Conservation (phyloP, 2,113 vertebrate genomes). For the Archocentrus centrarchus region DNA sequence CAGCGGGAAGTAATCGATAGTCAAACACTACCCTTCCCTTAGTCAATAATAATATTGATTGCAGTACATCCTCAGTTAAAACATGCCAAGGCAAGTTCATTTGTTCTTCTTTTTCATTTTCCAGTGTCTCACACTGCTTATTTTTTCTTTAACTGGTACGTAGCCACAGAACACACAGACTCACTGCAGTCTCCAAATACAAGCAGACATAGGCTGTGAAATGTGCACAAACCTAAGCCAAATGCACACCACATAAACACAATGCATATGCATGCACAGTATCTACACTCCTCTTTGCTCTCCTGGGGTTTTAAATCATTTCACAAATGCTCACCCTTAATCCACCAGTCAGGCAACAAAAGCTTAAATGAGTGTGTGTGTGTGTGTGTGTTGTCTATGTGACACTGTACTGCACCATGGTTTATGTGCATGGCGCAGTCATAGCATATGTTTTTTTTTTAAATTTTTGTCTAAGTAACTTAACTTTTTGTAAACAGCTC, state of each 20-base stretch:
- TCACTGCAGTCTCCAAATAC: neutral
- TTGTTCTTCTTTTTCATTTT: slow-evolving; percentile 45
- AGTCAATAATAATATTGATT: slow-evolving; percentile 65
- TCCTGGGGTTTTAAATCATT: slow-evolving; percentile 54
- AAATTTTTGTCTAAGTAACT: no score
- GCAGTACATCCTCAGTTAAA: slow-evolving; percentile 34
- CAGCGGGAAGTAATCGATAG: slow-evolving; percentile 48
- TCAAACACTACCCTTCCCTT: slow-evolving; percentile 47
- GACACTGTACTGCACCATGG: neutral
- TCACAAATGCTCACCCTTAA: slow-evolving; percentile 59
- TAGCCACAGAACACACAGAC: slow-evolving; percentile 18
- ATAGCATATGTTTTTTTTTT: neutral
- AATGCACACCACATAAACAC: slow-evolving; percentile 13
- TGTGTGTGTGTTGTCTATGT: neutral
- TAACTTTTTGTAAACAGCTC: neutral
- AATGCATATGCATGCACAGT: neutral
- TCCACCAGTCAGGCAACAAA: slow-evolving; percentile 54
- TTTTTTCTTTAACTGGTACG: neutral
- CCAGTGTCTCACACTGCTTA: neutral
- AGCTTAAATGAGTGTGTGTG: slow-evolving; percentile 21
- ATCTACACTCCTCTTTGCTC: slow-evolving; percentile 20
- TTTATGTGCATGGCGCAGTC: neutral
- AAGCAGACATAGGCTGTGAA: slow-evolving; percentile 19
- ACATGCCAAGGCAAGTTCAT: slow-evolving; percentile 22
- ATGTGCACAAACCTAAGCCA: slow-evolving; percentile 16